A percentile compares a stretch with the other conserved stretches of the same genome.
Conservation (phyloP, 2,113 vertebrate species). For the Vidua macroura region DNA sequence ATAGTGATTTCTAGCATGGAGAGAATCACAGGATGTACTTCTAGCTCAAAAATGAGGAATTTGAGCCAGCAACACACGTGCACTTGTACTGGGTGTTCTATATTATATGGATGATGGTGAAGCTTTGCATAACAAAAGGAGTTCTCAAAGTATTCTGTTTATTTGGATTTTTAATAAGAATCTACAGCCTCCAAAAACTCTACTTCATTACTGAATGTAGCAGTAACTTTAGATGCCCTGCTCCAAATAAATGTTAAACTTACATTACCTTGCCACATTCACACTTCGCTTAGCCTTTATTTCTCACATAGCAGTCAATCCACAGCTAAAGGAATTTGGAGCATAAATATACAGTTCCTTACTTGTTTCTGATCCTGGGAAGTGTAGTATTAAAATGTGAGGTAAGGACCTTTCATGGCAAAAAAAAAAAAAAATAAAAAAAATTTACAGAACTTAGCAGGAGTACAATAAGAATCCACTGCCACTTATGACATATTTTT, state of each 20-base stretch:
- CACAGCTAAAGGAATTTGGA: background rate
- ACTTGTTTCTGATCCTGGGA: background rate
- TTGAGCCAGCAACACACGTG: accelerated
- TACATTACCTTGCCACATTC: background rate
- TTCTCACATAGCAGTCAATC: background rate
- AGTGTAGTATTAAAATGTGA: background rate
- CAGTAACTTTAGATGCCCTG: background rate
- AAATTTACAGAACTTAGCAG: background rate
- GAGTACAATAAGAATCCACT: background rate
- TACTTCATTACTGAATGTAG: background rate
- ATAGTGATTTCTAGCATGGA: background rate
- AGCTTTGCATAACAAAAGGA: background rate
- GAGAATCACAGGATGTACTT: background rate
- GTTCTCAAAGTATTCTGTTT: background rate
- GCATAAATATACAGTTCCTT: background rate
- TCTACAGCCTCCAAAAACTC: background rate
- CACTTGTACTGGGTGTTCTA: background rate
- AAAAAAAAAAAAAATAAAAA: background rate
- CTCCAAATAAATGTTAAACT: background rate
- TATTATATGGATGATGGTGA: background rate
- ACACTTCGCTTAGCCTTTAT: background rate
- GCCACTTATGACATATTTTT: background rate
- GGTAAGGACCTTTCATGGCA: background rate
- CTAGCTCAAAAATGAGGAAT: background rate
- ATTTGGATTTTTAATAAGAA: background rate